Evolutionary conservation across 2,797 vertebrate genomes (phyloP).

Genomic region (Hyperoplus lanceolatus): DNA sequence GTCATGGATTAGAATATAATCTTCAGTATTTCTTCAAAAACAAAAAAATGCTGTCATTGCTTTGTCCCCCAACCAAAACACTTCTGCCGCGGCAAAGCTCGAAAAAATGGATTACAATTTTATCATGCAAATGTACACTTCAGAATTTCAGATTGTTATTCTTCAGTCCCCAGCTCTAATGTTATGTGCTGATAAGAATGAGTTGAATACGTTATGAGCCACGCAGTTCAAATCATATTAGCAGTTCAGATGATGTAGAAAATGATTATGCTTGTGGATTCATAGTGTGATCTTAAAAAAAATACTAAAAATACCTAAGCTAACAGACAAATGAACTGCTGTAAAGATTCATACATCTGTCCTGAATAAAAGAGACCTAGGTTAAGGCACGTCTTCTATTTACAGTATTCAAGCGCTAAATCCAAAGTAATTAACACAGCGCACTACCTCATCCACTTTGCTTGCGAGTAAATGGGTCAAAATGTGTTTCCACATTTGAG

Average conservation of each 20-base stretch:
- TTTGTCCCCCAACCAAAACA: neutral
- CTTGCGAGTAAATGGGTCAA: slow-evolving; percentile 61
- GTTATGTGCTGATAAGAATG: neutral
- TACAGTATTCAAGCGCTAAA: slow-evolving; percentile 20
- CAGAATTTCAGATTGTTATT: neutral
- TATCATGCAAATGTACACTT: neutral
- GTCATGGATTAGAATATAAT: neutral
- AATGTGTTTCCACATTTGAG: slow-evolving; percentile 54
- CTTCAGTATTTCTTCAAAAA: neutral
- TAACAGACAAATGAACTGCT: slow-evolving; percentile 11
- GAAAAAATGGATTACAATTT: neutral
- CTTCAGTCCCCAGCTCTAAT: neutral
- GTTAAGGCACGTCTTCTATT: slow-evolving; percentile 39
- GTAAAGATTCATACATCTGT: neutral
- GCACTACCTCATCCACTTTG: slow-evolving; percentile 46
- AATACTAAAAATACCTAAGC: neutral
- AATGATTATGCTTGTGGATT: neutral
- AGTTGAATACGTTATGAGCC: neutral
- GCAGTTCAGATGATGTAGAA: neutral
- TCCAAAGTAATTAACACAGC: slow-evolving; percentile 45
- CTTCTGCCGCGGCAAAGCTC: neutral
- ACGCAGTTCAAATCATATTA: neutral
- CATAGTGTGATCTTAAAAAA: slow-evolving; percentile 6
- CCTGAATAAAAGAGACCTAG: slow-evolving; percentile 42
- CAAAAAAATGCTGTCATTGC: neutral